phyloP scores from a whole-genome alignment of 1,140 invertebrate species.

The Melanaphis sacchari region DNA sequence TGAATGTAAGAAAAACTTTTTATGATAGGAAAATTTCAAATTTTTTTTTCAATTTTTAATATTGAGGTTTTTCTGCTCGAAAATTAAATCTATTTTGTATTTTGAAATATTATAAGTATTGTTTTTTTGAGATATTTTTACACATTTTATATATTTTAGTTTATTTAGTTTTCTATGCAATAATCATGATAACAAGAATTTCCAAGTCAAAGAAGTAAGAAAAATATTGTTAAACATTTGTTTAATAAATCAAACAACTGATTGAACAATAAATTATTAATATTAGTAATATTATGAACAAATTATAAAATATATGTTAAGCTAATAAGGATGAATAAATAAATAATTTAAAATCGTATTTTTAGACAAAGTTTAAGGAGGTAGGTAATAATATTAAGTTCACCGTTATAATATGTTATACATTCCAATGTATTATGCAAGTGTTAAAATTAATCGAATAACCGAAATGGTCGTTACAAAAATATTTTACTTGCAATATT shows the following conservation, averaged over 20 bases:
- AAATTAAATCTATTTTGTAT: too few relatives aligned
- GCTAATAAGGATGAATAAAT: background rate
- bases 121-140: background rate
- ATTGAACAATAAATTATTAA: background rate
- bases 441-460: constrained; percentile 4
- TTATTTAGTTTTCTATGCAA: background rate
- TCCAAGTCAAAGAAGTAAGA: background rate
- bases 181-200: background rate
- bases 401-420: background rate
- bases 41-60: too few relatives aligned
- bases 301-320: background rate
- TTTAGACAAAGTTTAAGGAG: background rate
- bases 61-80: too few relatives aligned
- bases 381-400: background rate
- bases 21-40: too few relatives aligned
- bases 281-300: background rate
- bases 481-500: background rate
- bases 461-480: background rate
- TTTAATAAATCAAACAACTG: background rate
- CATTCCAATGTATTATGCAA: background rate
- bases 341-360: background rate
- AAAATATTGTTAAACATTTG: background rate
- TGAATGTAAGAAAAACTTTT: too few relatives aligned
- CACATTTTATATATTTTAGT: background rate
- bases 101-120: too few relatives aligned